Base-by-base conservation (phyloP, 2,888 invertebrate genomes). In the Spodoptera picta region DNA sequence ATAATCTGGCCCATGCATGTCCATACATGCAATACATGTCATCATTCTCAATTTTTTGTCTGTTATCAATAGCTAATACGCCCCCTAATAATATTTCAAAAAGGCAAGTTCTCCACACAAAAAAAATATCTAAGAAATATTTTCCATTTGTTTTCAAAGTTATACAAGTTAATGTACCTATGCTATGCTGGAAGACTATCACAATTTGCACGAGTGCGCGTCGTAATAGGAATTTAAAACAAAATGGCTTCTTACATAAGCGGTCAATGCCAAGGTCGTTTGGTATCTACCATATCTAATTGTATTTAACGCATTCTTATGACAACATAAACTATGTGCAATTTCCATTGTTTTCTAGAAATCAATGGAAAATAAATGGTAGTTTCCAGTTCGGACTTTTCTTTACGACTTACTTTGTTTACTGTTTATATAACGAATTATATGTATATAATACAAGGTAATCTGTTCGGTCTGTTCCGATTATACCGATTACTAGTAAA, bases 231-330 rank as follows among this genome's bases (percentile, higher is more conserved):
- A 81, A 83, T 81, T 81, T 82, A 78, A 63, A 63, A 73, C 79
- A 60, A 79, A 82, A 75, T 72, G 60, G 56, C 61, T 47, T 43
- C 60, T 75, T 73, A 63, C 75, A 65, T 70, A 75, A 80, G 0
- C 79, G 80, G 83, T 83, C 87, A 87, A 59, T 83, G 83, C 55
- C 87, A 85, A 87, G 87, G 86, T 72, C 68, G 57, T 55, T 9
- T 0, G 24, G 10, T 27, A 9, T 53, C 27, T 54, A 36, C 51
- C 73, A 36, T 62, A 36, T 49, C 55, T 14, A 72, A 71, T 71
- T 44, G 55, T 44, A 45, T 71, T 59, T 47, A 59, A 72, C 51
- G 70, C 68, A 72, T 72, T 67, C 58, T 56, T 41, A 14, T 1
- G 31, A 11, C 23, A 47, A 72, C 62, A 67, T 49, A 3, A 27